Conservation (phyloP, 2,888 invertebrate species). For the Gerris lacustris region DNA sequence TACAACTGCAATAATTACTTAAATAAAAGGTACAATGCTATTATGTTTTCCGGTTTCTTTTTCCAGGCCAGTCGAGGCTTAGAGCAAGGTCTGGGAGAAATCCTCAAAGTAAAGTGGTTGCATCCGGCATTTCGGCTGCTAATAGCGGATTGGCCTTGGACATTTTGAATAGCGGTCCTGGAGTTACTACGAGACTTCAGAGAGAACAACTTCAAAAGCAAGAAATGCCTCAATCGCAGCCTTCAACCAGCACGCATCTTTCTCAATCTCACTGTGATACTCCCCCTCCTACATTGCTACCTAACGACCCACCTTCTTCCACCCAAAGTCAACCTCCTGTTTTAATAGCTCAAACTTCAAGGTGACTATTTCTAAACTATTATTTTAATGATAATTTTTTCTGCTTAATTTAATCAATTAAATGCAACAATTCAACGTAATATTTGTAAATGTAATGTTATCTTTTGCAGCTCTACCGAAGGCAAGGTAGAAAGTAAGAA, state of each 20-base stretch:
- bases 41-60: not conserved
- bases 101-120: conserved; percentile 46
- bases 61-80: conserved; percentile 36
- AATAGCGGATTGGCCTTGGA: conserved; percentile 17
- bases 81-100: conserved; percentile 56
- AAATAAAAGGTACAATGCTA: not conserved
- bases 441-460: not conserved
- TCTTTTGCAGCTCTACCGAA: conserved; percentile 28
- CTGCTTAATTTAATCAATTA: no score
- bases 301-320: not conserved
- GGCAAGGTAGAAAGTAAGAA: conserved; percentile 45
- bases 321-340: not conserved
- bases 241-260: conserved; percentile 4
- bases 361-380: not conserved
- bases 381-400: not conserved
- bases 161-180: conserved; percentile 45
- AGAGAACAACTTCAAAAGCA: conserved; percentile 59
- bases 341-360: not conserved
- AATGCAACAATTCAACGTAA: not conserved
- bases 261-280: not conserved
- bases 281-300: not conserved
- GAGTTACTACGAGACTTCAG: conserved; percentile 74
- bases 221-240: conserved; percentile 23
- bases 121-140: conserved; percentile 35
- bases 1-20: no score